Base-by-base conservation (phyloP, 2,888 invertebrate species). In the Drosophila affinis region DNA sequence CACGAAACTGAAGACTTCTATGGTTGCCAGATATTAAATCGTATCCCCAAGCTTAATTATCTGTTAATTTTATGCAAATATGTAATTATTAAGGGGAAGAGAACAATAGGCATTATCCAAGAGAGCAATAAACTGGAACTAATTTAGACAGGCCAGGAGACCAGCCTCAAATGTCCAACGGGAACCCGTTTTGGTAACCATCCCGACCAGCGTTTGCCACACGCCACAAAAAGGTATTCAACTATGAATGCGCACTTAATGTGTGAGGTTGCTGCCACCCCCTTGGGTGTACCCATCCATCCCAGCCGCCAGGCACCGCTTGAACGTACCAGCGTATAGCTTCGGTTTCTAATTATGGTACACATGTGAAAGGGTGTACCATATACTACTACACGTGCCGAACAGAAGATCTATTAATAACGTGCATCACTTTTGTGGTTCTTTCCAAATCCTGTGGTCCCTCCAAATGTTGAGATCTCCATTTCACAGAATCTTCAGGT, bases 61-160 rank as follows among this genome's bases (percentile, higher is more conserved):
- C n/a, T 1, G 53, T 14, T 56, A 17, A 59, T 61, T 60, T 47
- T 47, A 60, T 62, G 61, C 61, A 47, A 47, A 47, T 24, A 24
- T 24, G 24, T 24, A 18, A 46, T 47, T 21, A 32, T 2, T 9
- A 32, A 14, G 18, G 34, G 34, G 9, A 51, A 51, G 60, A 61
- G 59, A 54, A 56, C 69, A 67, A 62, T 58, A 46, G 59, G 65
- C 57, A 59, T 74, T 77, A 79, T 72, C 77, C 65, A 63, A 58
- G 71, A 69, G 65, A 76, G 88, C 88, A 88, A 87, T 87, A 83
- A 87, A 75, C 75, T 78, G 83, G 83, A 83, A 83, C 83, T 83
- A 83, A 83, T 83, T 87, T 82, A 69, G 75, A 72, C 76, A 79
- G 72, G 77, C 76, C 76, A 79, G 72, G 77, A 78, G 67, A 67